Evolutionary conservation across 1,140 invertebrate species (phyloP).

Genomic region (Aphelenchoides fujianensis): DNA sequence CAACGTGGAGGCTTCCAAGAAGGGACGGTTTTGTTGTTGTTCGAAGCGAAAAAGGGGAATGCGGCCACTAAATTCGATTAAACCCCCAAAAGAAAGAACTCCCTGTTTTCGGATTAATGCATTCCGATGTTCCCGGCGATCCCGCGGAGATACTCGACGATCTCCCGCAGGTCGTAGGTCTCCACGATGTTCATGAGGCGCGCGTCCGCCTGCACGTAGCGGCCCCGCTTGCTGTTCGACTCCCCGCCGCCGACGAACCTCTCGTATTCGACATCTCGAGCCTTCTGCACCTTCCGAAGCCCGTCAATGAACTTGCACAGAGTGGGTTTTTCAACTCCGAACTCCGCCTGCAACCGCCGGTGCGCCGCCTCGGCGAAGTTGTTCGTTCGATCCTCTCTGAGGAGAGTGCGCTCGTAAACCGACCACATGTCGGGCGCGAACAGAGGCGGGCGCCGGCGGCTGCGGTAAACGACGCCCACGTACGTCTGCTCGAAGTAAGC

Average conservation of each 20-base stretch:
- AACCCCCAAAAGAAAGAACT: too few species aligned
- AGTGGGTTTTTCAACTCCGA: conserved; percentile 27
- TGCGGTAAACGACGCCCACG: background rate
- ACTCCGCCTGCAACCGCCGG: conserved; percentile 29
- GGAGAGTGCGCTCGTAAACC: conserved; percentile 29
- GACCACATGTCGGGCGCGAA: conserved; percentile 32
- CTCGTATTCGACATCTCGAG: conserved; percentile 32
- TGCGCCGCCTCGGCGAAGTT: conserved; percentile 45
- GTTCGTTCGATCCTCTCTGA: conserved; percentile 36
- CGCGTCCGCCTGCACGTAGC: conserved; percentile 7
- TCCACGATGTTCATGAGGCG: background rate
- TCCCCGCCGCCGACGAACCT: conserved; percentile 22
- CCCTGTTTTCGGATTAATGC: too few species aligned
- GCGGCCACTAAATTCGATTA: too few species aligned
- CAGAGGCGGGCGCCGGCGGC: conserved; percentile 56
- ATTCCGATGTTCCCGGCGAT: background rate
- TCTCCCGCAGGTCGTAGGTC: background rate
- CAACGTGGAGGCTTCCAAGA: too few species aligned
- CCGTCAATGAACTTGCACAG: conserved; percentile 44
- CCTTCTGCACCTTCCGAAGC: conserved; percentile 34
- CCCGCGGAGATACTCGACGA: background rate
- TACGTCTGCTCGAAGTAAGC: background rate
- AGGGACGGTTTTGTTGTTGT: too few species aligned
- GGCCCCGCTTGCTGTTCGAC: background rate
- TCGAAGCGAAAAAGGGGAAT: too few species aligned